Conservation (phyloP, 2,113 vertebrate species). For the Dendropsophus ebraccatus region DNA sequence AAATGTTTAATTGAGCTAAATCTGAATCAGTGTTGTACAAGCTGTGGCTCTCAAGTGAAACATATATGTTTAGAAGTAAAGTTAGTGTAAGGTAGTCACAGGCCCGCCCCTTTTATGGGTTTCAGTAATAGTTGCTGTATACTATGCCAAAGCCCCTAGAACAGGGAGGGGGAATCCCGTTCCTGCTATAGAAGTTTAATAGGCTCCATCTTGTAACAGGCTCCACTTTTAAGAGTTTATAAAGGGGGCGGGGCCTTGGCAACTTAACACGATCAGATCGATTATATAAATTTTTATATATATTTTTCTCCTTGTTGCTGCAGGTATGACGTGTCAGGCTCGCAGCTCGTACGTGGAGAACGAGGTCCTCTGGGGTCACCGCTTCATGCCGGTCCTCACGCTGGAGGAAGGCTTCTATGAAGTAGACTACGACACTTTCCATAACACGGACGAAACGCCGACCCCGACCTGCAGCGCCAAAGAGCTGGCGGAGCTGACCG, state of each 20-base stretch:
- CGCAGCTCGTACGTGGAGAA: conserved; percentile 50
- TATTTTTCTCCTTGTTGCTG: background rate
- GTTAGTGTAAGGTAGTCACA: background rate
- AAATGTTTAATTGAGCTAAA: too few species aligned
- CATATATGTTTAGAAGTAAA: too few species aligned
- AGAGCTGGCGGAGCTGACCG: conserved; percentile 43
- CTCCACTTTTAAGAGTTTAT: too few species aligned
- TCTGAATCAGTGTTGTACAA: too few species aligned
- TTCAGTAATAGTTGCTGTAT: too few species aligned
- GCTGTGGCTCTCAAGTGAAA: too few species aligned
- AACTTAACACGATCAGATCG: too few species aligned
- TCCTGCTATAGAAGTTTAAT: too few species aligned
- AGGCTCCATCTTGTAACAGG: too few species aligned
- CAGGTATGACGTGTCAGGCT: conserved; percentile 55
- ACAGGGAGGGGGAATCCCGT: too few species aligned
- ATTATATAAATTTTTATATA: background rate
- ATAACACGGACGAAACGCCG: conserved; percentile 49
- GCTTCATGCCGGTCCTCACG: conserved; percentile 53
- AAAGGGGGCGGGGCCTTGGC: too few species aligned
- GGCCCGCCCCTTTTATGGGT: background rate
- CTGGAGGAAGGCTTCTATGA: conserved; percentile 55
- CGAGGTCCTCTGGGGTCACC: conserved; percentile 51
- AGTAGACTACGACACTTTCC: conserved; percentile 53
- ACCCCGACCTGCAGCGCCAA: conserved; percentile 46
- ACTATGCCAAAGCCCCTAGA: too few species aligned